Evolutionary conservation across 2,888 invertebrate genomes (phyloP), one percentile per base, ranked within the genome.

Genomic region (Lissonota sp.): DNA sequence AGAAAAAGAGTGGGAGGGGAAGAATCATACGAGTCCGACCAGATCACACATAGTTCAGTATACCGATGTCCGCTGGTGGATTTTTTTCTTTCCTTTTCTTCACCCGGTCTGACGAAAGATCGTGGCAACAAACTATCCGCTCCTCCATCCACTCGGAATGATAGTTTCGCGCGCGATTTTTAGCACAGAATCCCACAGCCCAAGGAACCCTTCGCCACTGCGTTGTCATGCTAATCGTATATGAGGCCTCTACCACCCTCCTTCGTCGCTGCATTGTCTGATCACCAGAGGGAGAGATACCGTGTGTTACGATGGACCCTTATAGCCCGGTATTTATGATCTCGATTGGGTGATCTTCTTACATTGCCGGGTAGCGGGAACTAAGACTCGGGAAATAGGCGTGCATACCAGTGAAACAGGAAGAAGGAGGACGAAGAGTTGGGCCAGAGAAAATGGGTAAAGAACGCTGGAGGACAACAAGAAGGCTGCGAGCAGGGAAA

Each of bases 221-320:
- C 85, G 85, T 90, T 88, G 89, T 91, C 91, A 92, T 92, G 92
- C 92, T 92, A 92, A 92, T 92, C 91, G 90, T 85, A 87, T 89
- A 88, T 89, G 88, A 88, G 26, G 86, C 85, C 87, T 74, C 79
- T 83, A 80, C 79, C 83, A 79, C 71, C 82, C 82, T 3, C 26
- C 26, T 26, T 3, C 26, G 3, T 26, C 26, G 1, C 3, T 26
- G 55, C 82, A 82, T 79, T 82, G 74, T 67, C 79, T 53, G 14
- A 82, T 71, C 75, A 71, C 67, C 72, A 70, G 74, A 40, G 62
- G 49, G 46, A 39, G 64, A 66, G 53, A 6, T 44, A 64, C 60
- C 39, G 74, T 53, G 53, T 53, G 53, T 12, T 7, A 12, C 12
- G 14, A 12, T 53, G 53, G 53, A 53, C 53, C 55, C 76, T 80